Percentiles rank a stretch among this genome's conserved stretches.
These are phyloP conservation scores for Lasioglossum zephyrum DNA, from an alignment of 2,888 invertebrate genomes.

Conservation along the genomic window DNA sequence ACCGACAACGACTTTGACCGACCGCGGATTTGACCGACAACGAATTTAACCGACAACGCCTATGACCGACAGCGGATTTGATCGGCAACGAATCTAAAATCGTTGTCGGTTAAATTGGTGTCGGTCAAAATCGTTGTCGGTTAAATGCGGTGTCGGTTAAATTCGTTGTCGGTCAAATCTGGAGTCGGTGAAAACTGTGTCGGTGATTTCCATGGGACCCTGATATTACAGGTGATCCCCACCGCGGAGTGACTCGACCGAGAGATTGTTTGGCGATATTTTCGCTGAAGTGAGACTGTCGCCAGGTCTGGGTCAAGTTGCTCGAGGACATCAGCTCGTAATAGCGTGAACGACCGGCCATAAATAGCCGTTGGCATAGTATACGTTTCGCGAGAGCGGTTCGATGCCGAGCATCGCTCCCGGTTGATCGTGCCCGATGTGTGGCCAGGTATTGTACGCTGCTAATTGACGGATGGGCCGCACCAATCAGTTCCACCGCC, in stretches of 20 bases:
- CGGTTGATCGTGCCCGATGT: slow-evolving; percentile 71
- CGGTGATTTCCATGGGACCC: no score
- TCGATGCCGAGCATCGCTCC: slow-evolving; percentile 58
- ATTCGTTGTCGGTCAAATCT: no score
- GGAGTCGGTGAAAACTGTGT: no score
- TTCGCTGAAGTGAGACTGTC: background rate
- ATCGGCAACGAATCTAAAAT: no score
- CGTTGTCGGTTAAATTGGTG: no score
- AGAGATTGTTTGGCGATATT: background rate
- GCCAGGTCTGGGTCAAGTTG: background rate
- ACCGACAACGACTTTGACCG: background rate
- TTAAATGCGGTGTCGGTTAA: no score
- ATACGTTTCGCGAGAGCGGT: slow-evolving; percentile 44
- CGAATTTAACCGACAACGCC: no score
- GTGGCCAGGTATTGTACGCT: slow-evolving; percentile 66
- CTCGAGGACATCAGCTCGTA: background rate
- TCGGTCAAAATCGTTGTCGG: no score
- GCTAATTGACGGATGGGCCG: slow-evolving; percentile 72
- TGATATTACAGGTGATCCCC: background rate
- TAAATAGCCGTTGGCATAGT: background rate
- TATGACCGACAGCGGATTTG: background rate
- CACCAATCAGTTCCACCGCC: slow-evolving; percentile 68
- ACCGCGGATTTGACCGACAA: no score
- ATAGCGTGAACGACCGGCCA: background rate
- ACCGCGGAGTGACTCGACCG: background rate